These are phyloP conservation scores for Sebastes nivosus DNA, from an alignment of 2,797 vertebrate genomes.

Conservation along the genomic window DNA sequence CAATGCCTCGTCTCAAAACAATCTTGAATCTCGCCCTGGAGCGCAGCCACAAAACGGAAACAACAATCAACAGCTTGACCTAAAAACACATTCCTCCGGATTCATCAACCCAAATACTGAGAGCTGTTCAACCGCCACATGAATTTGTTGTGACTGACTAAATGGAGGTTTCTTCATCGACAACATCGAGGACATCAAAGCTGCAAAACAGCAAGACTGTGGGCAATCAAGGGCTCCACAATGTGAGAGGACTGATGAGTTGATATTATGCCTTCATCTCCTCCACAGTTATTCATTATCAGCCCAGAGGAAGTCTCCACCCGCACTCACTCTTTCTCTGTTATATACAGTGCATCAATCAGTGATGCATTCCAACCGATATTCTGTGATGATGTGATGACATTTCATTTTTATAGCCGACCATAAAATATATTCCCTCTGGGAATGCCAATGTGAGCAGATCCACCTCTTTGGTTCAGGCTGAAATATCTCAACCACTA, in stretches of 20 bases:
- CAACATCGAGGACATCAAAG: slow-evolving; percentile 12
- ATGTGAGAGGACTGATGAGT: slow-evolving; percentile 40
- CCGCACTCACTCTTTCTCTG: slow-evolving; percentile 31
- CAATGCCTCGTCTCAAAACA: slow-evolving; percentile 28
- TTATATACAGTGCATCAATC: slow-evolving; percentile 39
- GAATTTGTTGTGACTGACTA: slow-evolving; percentile 59
- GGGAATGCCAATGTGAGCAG: neutral
- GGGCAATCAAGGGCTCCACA: slow-evolving; percentile 23
- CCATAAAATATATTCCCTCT: neutral
- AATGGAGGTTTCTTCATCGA: slow-evolving; percentile 23
- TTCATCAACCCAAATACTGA: slow-evolving; percentile 42
- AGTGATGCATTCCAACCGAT: slow-evolving; percentile 21
- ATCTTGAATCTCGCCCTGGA: slow-evolving; percentile 39
- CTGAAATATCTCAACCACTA: slow-evolving; percentile 8
- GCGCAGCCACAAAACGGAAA: slow-evolving; percentile 56
- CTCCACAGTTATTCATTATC: slow-evolving; percentile 37
- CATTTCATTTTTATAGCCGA: slow-evolving; percentile 1
- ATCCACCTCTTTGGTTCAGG: neutral
- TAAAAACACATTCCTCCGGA: slow-evolving; percentile 58
- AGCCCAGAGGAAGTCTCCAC: slow-evolving; percentile 56
- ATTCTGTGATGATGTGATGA: slow-evolving; percentile 31
- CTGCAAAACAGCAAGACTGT: slow-evolving; percentile 17
- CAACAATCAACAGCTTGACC: slow-evolving; percentile 65
- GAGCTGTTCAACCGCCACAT: slow-evolving; percentile 37
- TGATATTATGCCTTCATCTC: slow-evolving; percentile 45